Base-by-base conservation (phyloP, 2,797 vertebrate species). In the Phoxinus dragarum region DNA sequence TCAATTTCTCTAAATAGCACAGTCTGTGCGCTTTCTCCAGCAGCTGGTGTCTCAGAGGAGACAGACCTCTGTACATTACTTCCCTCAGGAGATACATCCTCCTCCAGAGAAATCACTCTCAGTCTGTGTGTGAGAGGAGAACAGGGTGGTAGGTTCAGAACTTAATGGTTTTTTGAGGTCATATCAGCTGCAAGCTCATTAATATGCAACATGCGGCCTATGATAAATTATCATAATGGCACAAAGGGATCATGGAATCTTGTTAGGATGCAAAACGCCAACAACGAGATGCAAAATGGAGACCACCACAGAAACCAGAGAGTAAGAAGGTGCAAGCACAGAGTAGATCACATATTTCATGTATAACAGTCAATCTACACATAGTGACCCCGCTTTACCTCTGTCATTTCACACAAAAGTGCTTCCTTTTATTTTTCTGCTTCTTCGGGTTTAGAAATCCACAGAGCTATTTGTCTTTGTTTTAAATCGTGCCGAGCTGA, bases 91-190 rank as follows among this genome's bases (percentile, higher is more conserved):
- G 74, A 73, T 27, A 5, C 1, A 76, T 16, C 31, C 47, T 73
- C 38, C 83, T 84, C 78, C 34, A 47, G 87, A 77, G 87, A 86
- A 84, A 86, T 79, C 77, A 81, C 72, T 76, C 40, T 31, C 21
- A 16, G 49, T 47, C 40, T 52, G 44, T 12, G 40, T 64, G 36
- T 82, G 52, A 23, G 75, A 16, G 38, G n/a, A 19, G 7, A 64
- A 31, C 34, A 49, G 67, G 66, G 21, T 23, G 31, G 56, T 44
- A 21, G 34, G 42, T 67, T 82, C 47, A 84, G 66, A 49, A 47
- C 38, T 38, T 80, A 80, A 74, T 81, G 69, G 9, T 38, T 59
- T 86, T 86, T 7, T 69, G 72, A 86, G 80, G 49, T 76, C 44
- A 27, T 38, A 66, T 59, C 67, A 80, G 76, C 68, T 64, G 49